These are phyloP conservation scores for Caerostris extrusa DNA, from an alignment of 1,140 invertebrate species.

Conservation along the genomic window DNA sequence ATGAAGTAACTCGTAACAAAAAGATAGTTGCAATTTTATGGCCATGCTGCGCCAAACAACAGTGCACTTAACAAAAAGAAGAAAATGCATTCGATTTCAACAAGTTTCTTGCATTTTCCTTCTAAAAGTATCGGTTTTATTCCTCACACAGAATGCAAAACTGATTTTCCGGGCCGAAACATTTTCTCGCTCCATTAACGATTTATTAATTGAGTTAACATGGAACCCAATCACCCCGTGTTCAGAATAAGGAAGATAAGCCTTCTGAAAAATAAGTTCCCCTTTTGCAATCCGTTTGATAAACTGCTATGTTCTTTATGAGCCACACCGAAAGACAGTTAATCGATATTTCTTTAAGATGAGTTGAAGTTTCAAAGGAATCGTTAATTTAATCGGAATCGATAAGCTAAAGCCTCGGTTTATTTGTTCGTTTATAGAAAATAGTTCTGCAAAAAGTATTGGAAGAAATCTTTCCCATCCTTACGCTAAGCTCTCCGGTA, in stretches of 20 bases:
- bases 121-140: constrained; percentile 40
- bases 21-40: no score
- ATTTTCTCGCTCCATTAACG: constrained; percentile 19
- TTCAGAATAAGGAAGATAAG: background rate
- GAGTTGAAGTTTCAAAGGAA: background rate
- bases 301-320: constrained; percentile 21
- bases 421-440: constrained; percentile 19
- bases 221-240: constrained; percentile 16
- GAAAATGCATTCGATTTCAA: background rate
- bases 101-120: background rate
- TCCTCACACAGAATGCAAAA: background rate
- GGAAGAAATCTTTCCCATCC: no score
- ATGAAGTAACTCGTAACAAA: no score
- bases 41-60: no score
- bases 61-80: no score
- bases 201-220: constrained; percentile 31
- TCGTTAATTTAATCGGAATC: constrained; percentile 35
- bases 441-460: constrained; percentile 14
- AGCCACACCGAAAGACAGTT: constrained; percentile 12
- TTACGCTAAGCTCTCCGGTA: no score
- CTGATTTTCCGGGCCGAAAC: background rate
- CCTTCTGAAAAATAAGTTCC: no score
- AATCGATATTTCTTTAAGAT: constrained; percentile 20
- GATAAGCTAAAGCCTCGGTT: constrained; percentile 10
- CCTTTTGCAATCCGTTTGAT: constrained; percentile 5